phyloP scores from a whole-genome alignment of 2,113 vertebrate species.

The Campylomormyrus numenius region DNA sequence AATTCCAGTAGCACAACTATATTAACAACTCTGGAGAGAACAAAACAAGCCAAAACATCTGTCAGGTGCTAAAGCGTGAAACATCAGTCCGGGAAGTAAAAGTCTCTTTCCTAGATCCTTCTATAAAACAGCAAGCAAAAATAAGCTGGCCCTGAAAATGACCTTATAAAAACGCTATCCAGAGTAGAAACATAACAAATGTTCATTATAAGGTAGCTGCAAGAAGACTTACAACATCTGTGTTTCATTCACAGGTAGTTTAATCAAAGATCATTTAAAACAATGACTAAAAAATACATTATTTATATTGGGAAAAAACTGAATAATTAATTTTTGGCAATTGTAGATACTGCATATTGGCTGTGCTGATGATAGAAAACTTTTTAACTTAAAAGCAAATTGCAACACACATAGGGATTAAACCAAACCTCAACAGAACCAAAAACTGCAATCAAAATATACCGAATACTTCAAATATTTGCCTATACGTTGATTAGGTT shows the following conservation, averaged over 20 bases:
- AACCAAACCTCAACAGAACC: background rate
- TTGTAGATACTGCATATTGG: background rate
- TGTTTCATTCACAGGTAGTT: constrained; percentile 50
- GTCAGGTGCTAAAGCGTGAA: constrained; percentile 82
- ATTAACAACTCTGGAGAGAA: constrained; percentile 75
- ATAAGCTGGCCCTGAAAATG: constrained; percentile 66
- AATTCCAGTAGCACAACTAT: constrained; percentile 90
- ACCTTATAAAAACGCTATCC: constrained; percentile 53
- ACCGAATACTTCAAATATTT: too few species aligned
- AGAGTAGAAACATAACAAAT: constrained; percentile 55
- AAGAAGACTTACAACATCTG: constrained; percentile 62
- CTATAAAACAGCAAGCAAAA: constrained; percentile 73
- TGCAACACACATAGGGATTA: background rate
- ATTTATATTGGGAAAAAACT: constrained; percentile 14
- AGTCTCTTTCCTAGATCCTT: constrained; percentile 72
- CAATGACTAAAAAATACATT: background rate
- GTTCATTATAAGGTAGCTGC: constrained; percentile 63
- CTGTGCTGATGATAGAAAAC: background rate
- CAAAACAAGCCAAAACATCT: constrained; percentile 75
- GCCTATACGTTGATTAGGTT: too few species aligned
- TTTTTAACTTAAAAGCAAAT: background rate
- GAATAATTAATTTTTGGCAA: background rate
- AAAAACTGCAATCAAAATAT: background rate
- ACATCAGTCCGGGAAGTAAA: constrained; percentile 68
- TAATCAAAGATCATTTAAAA: constrained; percentile 45